phyloP scores from a whole-genome alignment of 2,888 invertebrate species.

The Aphidoletes aphidimyza region DNA sequence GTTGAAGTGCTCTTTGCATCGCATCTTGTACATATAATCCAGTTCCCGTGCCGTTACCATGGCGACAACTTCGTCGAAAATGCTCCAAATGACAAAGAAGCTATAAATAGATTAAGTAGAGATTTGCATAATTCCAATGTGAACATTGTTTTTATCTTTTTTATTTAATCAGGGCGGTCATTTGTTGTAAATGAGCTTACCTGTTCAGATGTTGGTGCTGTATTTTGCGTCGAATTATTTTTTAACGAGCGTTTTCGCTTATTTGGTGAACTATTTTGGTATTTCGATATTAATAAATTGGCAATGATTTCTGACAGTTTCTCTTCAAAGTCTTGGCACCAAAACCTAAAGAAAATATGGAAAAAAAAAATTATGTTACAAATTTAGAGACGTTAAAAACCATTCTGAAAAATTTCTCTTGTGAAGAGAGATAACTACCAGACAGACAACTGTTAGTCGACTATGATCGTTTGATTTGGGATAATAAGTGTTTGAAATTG shows the following conservation, averaged over 20 bases:
- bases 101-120: constrained; percentile 64
- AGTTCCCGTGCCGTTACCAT: constrained; percentile 70
- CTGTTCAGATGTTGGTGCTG: constrained; percentile 83
- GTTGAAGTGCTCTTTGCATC: constrained; percentile 91
- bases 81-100: constrained; percentile 93
- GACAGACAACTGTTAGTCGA: no score
- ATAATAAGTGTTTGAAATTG: no score
- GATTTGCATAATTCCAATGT: background rate
- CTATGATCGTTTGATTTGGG: no score
- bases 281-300: constrained; percentile 81
- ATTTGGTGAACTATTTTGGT: constrained; percentile 88
- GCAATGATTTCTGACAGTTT: constrained; percentile 85
- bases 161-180: constrained; percentile 13
- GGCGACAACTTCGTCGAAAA: constrained; percentile 78
- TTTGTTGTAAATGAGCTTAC: constrained; percentile 62
- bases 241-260: constrained; percentile 87
- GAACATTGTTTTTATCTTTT: no score
- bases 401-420: no score
- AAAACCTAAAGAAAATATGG: constrained; percentile 69
- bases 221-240: constrained; percentile 75
- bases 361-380: background rate
- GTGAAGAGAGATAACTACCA: no score
- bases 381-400: background rate
- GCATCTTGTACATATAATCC: constrained; percentile 88
- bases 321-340: constrained; percentile 93